Evolutionary conservation across 2,888 invertebrate species (phyloP), one percentile per base, ranked within the genome.

Genomic region (Drosophila anceps): DNA sequence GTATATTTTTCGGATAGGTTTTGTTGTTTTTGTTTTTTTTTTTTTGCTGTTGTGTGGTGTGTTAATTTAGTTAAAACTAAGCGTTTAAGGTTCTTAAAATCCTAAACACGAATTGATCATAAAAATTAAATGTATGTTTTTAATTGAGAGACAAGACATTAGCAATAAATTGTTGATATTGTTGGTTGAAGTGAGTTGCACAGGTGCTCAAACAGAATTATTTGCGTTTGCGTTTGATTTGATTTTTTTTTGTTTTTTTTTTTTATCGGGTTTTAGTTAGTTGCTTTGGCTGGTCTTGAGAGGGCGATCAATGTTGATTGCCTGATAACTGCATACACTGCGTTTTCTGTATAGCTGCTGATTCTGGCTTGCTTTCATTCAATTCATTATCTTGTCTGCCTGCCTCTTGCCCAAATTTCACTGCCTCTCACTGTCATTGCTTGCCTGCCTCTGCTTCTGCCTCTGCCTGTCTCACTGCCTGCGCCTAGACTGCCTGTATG

Each of bases 401-500:
- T 85, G 82, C 64, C 72, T 24, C n/a, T 66, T 71, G 72, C 68
- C 73, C 71, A 79, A 57, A 53, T 39, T 73, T 73, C 82, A 82
- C 86, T 81, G 88, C 83, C 88, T 90, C 73, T 74, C 66, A 53
- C 66, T 82, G 69, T 79, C 74, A 69, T 82, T 82, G 72, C 69
- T 72, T 76, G 82, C 76, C 74, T 71, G 75, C 66, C 76, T 67
- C 58, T 46, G 57, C 57, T 43, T 76, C 58, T 46, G 58, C 58
- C 69, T 61, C 39, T 39, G 57, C 57, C 59, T 76, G 79, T 65
- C 58, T 79, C 61, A 76, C 69, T 88, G 82, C 78, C 85, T 89
- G 85, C 73, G 87, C 88, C 88, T 90, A 90, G 86, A 84, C 88
- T 90, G 88, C 73, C 77, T 83, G 72, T 73, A 70, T 88, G 87